Conservation (phyloP, 2,113 vertebrate species). For the Lamprotornis superbus region DNA sequence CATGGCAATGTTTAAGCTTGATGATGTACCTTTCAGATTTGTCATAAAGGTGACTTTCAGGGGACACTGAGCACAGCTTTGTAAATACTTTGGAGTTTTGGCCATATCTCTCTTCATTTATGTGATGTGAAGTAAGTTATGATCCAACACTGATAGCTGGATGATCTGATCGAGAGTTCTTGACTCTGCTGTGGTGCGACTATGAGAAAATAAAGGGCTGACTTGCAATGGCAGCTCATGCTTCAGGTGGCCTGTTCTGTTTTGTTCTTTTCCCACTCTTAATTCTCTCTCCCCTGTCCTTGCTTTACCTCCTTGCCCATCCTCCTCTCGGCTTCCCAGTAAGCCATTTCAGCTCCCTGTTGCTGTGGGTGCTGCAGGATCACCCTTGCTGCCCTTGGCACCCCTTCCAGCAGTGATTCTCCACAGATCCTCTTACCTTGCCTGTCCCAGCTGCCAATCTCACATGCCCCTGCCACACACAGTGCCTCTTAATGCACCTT, state of each 20-base stretch:
- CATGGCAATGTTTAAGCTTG: not conserved
- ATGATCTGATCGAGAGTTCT: not conserved
- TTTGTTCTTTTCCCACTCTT: not conserved
- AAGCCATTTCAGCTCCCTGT: not conserved
- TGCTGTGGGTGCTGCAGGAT: not conserved
- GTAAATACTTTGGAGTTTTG: not conserved
- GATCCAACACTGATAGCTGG: no score
- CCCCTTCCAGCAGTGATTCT: not conserved
- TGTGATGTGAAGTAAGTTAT: rapidly evolving
- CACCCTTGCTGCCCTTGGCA: not conserved
- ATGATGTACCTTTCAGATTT: not conserved
- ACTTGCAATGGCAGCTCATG: not conserved
- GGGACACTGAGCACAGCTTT: not conserved
- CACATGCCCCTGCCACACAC: not conserved
- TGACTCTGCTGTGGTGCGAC: rapidly evolving
- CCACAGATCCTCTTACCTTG: rapidly evolving
- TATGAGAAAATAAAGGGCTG: not conserved
- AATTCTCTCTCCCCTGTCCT: not conserved
- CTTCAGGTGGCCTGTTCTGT: not conserved
- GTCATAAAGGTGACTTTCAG: not conserved
- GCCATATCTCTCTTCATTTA: not conserved
- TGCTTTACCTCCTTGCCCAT: not conserved
- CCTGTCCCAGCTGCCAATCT: not conserved
- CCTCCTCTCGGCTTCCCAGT: not conserved
- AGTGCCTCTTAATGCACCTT: not conserved